These are phyloP conservation scores for Calliphora vicina DNA, from an alignment of 1,140 invertebrate genomes.

Conservation along the genomic window DNA sequence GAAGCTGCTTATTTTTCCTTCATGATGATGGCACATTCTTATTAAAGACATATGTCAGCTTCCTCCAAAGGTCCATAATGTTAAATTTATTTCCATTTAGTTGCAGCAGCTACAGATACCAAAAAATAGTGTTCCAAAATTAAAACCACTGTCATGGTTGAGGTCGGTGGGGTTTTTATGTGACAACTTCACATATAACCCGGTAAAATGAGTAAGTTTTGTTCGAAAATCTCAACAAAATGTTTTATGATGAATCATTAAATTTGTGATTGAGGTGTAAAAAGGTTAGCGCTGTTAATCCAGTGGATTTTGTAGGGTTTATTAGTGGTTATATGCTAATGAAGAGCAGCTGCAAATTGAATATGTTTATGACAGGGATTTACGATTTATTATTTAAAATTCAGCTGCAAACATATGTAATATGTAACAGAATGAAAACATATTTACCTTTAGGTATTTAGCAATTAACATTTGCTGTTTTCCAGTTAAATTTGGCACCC, in stretches of 20 bases:
- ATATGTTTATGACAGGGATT: neutral
- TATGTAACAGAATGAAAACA: too few species aligned
- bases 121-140: neutral
- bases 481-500: neutral
- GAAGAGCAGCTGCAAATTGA: neutral
- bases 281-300: neutral
- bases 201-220: too few species aligned
- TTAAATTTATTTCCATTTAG: neutral
- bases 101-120: neutral
- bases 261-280: neutral
- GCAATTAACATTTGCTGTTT: too few species aligned
- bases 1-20: neutral
- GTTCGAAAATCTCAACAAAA: neutral
- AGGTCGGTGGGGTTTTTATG: neutral
- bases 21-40: neutral
- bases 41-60: neutral
- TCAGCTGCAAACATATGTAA: too few species aligned
- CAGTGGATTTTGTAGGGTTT: neutral
- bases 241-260: neutral
- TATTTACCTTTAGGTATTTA: too few species aligned
- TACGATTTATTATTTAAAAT: too few species aligned
- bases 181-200: too few species aligned
- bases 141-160: neutral
- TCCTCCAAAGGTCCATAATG: neutral
- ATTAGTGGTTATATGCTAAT: neutral